Base-by-base conservation (phyloP, 2,113 vertebrate genomes). In the Lycaon pictus region DNA sequence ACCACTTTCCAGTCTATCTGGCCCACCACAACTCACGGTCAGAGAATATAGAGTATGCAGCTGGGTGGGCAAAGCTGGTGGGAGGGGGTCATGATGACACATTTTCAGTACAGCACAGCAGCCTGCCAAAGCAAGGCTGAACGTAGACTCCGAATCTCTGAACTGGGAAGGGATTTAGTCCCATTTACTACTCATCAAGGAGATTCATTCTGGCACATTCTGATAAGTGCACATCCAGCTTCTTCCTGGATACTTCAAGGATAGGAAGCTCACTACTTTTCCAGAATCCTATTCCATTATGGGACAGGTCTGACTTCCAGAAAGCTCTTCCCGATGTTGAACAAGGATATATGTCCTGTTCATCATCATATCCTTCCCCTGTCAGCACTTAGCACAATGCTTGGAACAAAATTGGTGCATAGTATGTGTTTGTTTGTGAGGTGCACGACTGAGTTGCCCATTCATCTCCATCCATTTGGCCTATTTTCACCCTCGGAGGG, bases 1-100 rank as follows among this genome's bases (percentile, higher is more conserved):
- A 88, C 85, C 87, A 32, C 92, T 79, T 51, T 87, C 81, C 82
- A 91, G 87, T 72, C 62, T 95, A 53, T 81, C 89, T 23, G 37
- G 88, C 89, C 94, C 53, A 48, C 79, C 81, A 15, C 1, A 0
- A 22, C 87, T 85, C 79, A 32, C 84, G 71, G 76, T 74, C 88
- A 94, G 79, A 65, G 69, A 76, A 82, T 12, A 0, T 19, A 48
- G 32, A 92, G 76, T 53, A 55, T 15, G 35, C 94, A 88, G 81
- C 93, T 79, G 93, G 55, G 76, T 55, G 71, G 89, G 62, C 55
- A 56, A 53, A 35, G 84, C 89, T 27, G 11, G 25, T 17, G 8
- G 56, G 19, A 37, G 48, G 19, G 71, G 19, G 9, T 79, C 90
- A 69, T 1, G 2, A 27, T 76, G 94, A 65, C 80, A 37, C 69